A percentile compares a stretch with the other conserved stretches of the same genome.
phyloP scores from a whole-genome alignment of 1,140 invertebrate species.

The Cardiocondyla obscurior region DNA sequence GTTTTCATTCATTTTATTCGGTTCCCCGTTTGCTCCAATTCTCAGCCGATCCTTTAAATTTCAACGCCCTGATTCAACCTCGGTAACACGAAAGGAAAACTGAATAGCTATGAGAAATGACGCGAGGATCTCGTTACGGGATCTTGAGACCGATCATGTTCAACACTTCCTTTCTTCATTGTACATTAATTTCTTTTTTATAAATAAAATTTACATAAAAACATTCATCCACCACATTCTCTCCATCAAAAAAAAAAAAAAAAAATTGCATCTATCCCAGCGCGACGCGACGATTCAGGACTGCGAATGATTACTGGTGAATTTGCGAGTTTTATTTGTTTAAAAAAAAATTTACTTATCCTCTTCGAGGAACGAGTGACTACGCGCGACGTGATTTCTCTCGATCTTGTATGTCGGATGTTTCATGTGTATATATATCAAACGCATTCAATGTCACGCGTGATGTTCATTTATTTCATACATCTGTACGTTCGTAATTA shows the following conservation, averaged over 20 bases:
- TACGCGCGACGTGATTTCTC: not conserved
- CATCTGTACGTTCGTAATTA: constrained; percentile 10
- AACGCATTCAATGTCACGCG: too few species aligned
- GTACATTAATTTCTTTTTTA: constrained; percentile 72
- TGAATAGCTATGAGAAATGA: constrained; percentile 18
- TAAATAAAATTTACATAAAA: constrained; percentile 68
- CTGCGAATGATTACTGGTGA: not conserved
- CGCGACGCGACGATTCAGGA: too few species aligned
- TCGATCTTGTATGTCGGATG: not conserved
- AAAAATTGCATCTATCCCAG: not conserved
- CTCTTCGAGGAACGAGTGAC: not conserved
- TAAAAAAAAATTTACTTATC: not conserved
- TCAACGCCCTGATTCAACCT: constrained; percentile 2
- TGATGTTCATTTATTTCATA: constrained; percentile 14
- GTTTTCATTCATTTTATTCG: constrained; percentile 21
- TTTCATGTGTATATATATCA: constrained; percentile 16
- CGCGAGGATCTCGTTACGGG: constrained; percentile 35
- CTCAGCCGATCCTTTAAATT: not conserved
- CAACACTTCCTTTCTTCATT: constrained; percentile 54
- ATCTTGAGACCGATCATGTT: constrained; percentile 48
- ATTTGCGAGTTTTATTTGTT: not conserved
- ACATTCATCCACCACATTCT: constrained; percentile 7
- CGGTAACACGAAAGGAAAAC: constrained; percentile 16
- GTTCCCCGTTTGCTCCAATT: not conserved
- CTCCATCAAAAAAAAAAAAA: too few species aligned